phyloP scores from a whole-genome alignment of 2,113 vertebrate species.

The Cyprinus carpio region DNA sequence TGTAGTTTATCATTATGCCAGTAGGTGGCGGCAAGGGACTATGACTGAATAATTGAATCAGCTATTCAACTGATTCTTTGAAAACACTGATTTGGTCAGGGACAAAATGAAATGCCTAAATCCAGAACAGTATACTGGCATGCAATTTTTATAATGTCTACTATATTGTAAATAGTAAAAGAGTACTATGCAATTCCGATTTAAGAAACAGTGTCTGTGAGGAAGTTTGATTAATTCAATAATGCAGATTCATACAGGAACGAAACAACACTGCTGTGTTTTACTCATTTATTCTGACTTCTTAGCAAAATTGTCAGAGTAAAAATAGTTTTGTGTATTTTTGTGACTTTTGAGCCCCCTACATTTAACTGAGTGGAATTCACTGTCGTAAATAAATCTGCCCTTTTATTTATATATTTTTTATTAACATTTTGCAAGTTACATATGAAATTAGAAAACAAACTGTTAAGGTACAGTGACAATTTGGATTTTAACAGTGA shows the following conservation, averaged over 20 bases:
- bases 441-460: too few species aligned
- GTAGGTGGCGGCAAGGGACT: neutral
- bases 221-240: neutral
- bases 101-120: neutral
- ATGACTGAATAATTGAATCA: neutral
- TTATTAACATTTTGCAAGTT: too few species aligned
- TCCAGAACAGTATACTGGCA: neutral
- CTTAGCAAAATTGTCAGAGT: neutral
- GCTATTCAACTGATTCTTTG: neutral
- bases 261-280: neutral
- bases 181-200: neutral
- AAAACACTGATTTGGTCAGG: neutral
- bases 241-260: neutral
- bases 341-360: too few species aligned
- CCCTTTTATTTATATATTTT: too few species aligned
- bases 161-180: neutral
- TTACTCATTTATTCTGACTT: neutral
- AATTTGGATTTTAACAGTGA: too few species aligned
- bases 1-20: neutral
- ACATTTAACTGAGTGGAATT: too few species aligned
- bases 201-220: too few species aligned
- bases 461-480: too few species aligned
- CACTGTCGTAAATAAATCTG: too few species aligned
- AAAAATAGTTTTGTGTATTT: neutral
- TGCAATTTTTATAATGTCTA: neutral